Evolutionary conservation across 2,888 invertebrate genomes (phyloP), one percentile per base, ranked within the genome.

Genomic region (Melieria picta): DNA sequence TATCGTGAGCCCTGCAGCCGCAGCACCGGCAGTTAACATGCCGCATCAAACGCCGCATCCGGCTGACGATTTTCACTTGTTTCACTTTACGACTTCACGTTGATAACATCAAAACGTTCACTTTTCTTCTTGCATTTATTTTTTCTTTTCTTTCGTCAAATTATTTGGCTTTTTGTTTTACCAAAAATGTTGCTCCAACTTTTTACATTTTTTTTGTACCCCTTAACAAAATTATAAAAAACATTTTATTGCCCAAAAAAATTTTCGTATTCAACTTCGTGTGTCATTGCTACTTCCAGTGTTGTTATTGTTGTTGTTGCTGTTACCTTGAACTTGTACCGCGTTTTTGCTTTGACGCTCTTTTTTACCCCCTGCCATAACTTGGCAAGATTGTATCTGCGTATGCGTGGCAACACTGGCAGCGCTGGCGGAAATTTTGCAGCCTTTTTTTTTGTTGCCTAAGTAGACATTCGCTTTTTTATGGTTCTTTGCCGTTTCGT

Each of bases 271-370:
- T 30, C 30, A 30, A 30, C 30, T 30, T 30, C 30, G 30, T 30
- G 30, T 30, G 30, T 30, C 30, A 30, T 30, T 30, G 30, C 30
- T 30, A 30, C 30, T 30, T 3, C 30, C 30, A 10, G 1, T 52
- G 11, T 52, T n/a, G 13, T 52, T 52, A 4, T 7, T 52, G 52
- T 7, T 52, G 11, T 52, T n/a, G 13, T 52, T 52, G 11, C 13
- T 52, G 52, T 52, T 52, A 52, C 52, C 52, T 52, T 52, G 52
- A 52, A 52, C 52, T 52, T 52, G 52, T 52, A 4, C 52, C n/a
- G 11, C 11, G 6, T n/a, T 52, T n/a, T 6, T 52, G 11, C 13
- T 52, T 52, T 7, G 5, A n/a, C 5, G 5, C 11, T 52, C 13
- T 52, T 52, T 52, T 5, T 52, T 9, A n/a, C 13, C 9, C 13